Conservation (phyloP, 2,888 invertebrate species). For the Zhuqinia jingwanae region DNA sequence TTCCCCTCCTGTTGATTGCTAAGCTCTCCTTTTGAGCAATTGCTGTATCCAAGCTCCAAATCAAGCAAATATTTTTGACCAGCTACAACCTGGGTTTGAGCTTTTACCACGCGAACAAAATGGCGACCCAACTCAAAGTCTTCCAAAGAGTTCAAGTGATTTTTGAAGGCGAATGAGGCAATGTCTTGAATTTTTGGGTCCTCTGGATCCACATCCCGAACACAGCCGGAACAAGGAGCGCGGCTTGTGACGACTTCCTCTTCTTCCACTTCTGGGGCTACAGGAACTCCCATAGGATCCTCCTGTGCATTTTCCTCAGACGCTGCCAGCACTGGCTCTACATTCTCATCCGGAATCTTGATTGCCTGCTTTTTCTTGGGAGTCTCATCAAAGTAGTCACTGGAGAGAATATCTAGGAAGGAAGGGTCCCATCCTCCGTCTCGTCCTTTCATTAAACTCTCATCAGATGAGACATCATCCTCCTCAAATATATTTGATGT, state of each 20-base stretch:
- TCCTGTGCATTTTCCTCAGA: background rate
- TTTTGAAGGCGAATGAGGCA: constrained; percentile 77
- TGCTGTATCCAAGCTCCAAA: constrained; percentile 84
- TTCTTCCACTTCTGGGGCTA: constrained; percentile 64
- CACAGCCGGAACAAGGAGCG: constrained; percentile 79
- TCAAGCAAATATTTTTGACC: constrained; percentile 84
- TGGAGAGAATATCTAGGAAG: constrained; percentile 53
- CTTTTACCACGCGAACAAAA: constrained; percentile 78
- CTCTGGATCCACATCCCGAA: constrained; percentile 76
- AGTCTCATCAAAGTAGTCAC: constrained; percentile 60
- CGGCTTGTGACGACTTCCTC: constrained; percentile 69
- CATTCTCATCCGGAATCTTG: background rate
- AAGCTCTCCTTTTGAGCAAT: constrained; percentile 81
- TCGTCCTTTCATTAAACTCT: constrained; percentile 62
- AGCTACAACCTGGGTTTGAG: constrained; percentile 82
- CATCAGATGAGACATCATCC: constrained; percentile 53
- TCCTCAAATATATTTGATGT: constrained; percentile 46
- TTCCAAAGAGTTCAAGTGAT: constrained; percentile 58
- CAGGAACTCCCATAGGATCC: constrained; percentile 52
- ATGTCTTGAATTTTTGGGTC: constrained; percentile 78
- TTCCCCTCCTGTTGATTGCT: constrained; percentile 80
- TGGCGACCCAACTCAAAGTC: constrained; percentile 70
- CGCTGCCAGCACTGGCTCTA: background rate
- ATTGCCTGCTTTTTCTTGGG: background rate
- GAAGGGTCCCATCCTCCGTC: constrained; percentile 47